Evolutionary conservation across 2,113 vertebrate genomes (phyloP), one percentile per base, ranked within the genome.

Genomic region (Ammospiza nelsoni): DNA sequence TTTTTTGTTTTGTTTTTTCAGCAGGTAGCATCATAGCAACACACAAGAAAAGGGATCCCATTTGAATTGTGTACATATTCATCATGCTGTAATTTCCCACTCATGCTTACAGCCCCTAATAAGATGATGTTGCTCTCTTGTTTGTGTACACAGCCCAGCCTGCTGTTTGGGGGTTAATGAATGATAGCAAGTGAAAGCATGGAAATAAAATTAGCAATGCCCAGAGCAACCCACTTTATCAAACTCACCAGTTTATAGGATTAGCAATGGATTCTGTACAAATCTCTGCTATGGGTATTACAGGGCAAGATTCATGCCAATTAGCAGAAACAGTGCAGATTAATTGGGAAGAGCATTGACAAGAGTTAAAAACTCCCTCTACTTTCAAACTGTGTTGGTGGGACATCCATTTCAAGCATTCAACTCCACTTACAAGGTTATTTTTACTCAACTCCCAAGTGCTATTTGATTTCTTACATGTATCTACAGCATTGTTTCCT

Each of bases 181-280:
- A 96, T 94, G 95, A 89, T 28, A 84, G 72, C 85, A 94, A 96
- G 95, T 21, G 76, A 75, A 95, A 97, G 95, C 94, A 97, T 97
- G 96, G 84, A 97, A 97, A 97, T 84, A 96, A 97, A 96, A 97
- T 97, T 97, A 97, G 94, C 93, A 67, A 97, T 92, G 95, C 94
- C 82, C 93, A 92, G 74, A 87, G 76, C 96, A 87, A 91, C 92
- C 39, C 85, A 96, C 94, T 97, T 97, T 93, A 95, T 96, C 94
- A 97, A 91, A 41, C 52, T 95, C 77, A 86, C 83, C 72, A 93
- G 88, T 96, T 97, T 96, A 97, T 95, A 92, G 81, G 94, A 98
- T 97, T 98, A 97, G 91, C 87, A 96, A 78, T 96, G 96, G 93
- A 96, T 95, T 98, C 92, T 49, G 51, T 80, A 85, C 91, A 97